Base-by-base conservation (phyloP, 2,888 invertebrate genomes). In the Shargacucullia verbasci region DNA sequence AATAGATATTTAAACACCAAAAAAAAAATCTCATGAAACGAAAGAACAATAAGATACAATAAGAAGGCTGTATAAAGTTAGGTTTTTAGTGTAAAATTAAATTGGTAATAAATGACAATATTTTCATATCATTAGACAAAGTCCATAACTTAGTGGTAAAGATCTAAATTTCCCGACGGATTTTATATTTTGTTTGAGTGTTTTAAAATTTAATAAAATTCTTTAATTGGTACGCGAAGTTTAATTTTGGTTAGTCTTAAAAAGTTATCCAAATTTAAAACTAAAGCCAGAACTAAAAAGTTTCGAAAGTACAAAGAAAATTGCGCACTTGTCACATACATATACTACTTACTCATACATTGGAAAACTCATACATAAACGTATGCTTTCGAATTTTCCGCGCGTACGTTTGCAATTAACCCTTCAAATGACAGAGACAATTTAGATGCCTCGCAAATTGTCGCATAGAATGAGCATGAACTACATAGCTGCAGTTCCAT, bases 401-500 rank as follows among this genome's bases (percentile, higher is more conserved):
- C 63, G 59, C 57, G 60, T 53, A 46, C 72, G 45, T 61, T 40
- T 12, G 57, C 66, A 79, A 76, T 81, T 81, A 81, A 68, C 70
- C 77, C 69, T 76, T 76, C 59, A 29, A 78, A 73, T 70, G 66
- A 60, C 34, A 50, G 52, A 29, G 59, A 59, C 71, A 59, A 66
- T 77, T 80, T 62, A 70, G 65, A 81, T 77, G 59, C 76, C 70
- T 48, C 12, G 38, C 56, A 66, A 81, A 81, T 78, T 57, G 81
- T 70, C 55, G 60, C 60, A 65, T 45, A 62, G 67, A 65, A 68
- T 62, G 63, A 47, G 40, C 67, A 59, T 66, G 61, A 39, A 57
- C 64, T 46, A 68, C 64, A 70, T 77, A 62, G 52, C 35, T 6
- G 14, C 15, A 27, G 40, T 34, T 53, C 48, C 31, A 45, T 59